phyloP scores from a whole-genome alignment of 2,113 vertebrate genomes.

The Scopus umbretta region DNA sequence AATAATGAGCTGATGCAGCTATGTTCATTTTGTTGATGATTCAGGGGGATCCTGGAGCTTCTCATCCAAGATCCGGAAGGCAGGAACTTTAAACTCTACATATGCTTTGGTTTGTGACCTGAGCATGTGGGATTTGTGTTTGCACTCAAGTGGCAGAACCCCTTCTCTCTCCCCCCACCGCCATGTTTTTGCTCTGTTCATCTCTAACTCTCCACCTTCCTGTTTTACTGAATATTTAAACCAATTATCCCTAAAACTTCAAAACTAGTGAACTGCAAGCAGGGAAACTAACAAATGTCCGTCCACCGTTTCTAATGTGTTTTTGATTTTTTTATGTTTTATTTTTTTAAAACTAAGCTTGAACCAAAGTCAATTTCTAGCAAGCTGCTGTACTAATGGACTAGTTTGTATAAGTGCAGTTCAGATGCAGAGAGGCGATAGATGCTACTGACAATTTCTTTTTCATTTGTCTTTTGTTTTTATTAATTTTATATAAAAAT shows the following conservation, averaged over 20 bases:
- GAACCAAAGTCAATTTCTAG: slow-evolving; percentile 99
- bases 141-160: slow-evolving; percentile 63
- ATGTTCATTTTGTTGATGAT: slow-evolving; percentile 25
- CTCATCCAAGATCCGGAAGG: slow-evolving; percentile 32
- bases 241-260: slow-evolving; percentile 45
- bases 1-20: slow-evolving; percentile 15
- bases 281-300: slow-evolving; percentile 82
- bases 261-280: slow-evolving; percentile 78
- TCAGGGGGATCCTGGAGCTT: slow-evolving; percentile 49
- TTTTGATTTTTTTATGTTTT: slow-evolving; percentile 71
- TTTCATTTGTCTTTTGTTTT: slow-evolving; percentile 75
- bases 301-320: slow-evolving; percentile 81
- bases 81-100: slow-evolving; percentile 25
- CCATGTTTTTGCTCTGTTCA: slow-evolving; percentile 52
- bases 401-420: slow-evolving; percentile 84
- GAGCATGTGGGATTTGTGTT: slow-evolving; percentile 30
- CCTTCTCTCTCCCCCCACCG: slow-evolving; percentile 18
- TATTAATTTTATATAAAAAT: slow-evolving; percentile 82
- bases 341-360: slow-evolving; percentile 89
- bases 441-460: slow-evolving; percentile 88
- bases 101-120: slow-evolving; percentile 2
- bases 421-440: slow-evolving; percentile 82
- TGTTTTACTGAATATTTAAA: slow-evolving; percentile 62
- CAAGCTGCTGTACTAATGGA: slow-evolving; percentile 95
- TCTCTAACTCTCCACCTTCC: slow-evolving; percentile 60